These are phyloP conservation scores for Heterocephalus glaber DNA, from an alignment of 2,113 vertebrate species.

Conservation along the genomic window DNA sequence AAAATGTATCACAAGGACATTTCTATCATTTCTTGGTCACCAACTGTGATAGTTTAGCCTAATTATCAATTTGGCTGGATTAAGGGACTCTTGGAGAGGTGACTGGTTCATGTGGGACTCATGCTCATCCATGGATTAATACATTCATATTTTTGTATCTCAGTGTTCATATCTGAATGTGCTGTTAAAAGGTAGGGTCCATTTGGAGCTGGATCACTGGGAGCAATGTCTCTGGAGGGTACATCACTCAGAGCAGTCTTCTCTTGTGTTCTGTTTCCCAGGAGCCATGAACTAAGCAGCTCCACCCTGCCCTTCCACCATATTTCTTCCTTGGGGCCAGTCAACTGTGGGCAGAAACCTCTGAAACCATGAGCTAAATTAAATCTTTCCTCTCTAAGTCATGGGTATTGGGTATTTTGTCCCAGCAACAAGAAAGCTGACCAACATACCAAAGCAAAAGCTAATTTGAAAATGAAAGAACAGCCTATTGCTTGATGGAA, in stretches of 20 bases:
- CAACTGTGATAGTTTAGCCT: neutral
- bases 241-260: rapidly evolving
- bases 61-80: neutral
- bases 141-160: too few species aligned
- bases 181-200: neutral
- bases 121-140: neutral
- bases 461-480: neutral
- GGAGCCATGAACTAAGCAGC: neutral
- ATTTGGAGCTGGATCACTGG: too few species aligned
- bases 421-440: neutral
- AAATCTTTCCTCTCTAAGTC: neutral
- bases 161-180: neutral
- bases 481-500: neutral
- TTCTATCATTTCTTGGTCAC: conserved; percentile 16
- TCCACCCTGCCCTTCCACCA: neutral
- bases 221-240: neutral
- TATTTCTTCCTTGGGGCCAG: neutral
- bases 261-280: neutral
- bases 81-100: neutral
- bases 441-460: neutral
- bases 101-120: neutral
- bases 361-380: neutral
- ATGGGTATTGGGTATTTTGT: too few species aligned
- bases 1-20: neutral
- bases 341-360: too few species aligned